These are phyloP conservation scores for Steinernema carpocapsae DNA, from an alignment of 2,888 invertebrate species.

Conservation along the genomic window DNA sequence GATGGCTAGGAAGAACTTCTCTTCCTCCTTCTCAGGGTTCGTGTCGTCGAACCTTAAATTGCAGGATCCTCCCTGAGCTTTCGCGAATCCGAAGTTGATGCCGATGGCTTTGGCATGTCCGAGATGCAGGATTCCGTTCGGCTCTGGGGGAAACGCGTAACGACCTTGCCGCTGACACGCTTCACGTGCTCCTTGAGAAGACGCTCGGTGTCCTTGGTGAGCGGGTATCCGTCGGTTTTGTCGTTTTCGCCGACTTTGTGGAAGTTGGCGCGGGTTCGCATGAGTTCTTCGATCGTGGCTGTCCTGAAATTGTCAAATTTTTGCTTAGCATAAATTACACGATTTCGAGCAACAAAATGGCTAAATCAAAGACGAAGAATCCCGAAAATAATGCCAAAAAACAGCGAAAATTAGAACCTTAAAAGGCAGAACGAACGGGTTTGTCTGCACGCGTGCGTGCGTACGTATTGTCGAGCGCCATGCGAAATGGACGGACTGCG, in stretches of 20 bases:
- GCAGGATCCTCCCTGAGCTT: constrained; percentile 82
- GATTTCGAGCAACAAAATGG: background rate
- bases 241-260: constrained; percentile 95
- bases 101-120: constrained; percentile 99
- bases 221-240: constrained; percentile 92
- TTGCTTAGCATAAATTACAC: background rate
- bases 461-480: too few species aligned
- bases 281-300: constrained; percentile 71
- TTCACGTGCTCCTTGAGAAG: constrained; percentile 85
- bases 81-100: constrained; percentile 98
- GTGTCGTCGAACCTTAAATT: constrained; percentile 96
- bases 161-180: constrained; percentile 82
- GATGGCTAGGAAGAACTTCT: constrained; percentile 93
- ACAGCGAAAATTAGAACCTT: too few species aligned
- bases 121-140: constrained; percentile 97
- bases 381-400: too few species aligned
- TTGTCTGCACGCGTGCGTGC: too few species aligned
- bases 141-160: constrained; percentile 98
- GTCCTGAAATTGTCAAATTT: constrained; percentile 48
- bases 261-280: constrained; percentile 79
- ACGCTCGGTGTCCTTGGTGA: constrained; percentile 84
- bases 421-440: too few species aligned
- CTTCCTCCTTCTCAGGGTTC: constrained; percentile 99
- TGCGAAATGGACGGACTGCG: too few species aligned
- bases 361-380: too few species aligned